Evolutionary conservation across 1,140 invertebrate genomes (phyloP).

Genomic region (Proales similis): DNA sequence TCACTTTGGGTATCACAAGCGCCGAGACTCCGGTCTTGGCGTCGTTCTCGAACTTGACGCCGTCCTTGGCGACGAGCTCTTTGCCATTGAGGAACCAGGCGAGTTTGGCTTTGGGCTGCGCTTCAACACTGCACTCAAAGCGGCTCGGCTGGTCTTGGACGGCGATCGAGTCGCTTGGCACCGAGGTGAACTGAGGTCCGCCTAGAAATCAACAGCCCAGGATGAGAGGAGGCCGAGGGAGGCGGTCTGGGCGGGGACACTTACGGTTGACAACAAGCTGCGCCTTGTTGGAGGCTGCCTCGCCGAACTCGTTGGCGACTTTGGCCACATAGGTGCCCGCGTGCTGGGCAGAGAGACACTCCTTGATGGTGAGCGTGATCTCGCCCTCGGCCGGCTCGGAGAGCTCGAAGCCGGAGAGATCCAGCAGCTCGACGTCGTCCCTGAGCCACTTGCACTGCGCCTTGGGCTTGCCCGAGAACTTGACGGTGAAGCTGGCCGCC

Average conservation of each 20-base stretch:
- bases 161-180: not conserved
- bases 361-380: not conserved
- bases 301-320: slow-evolving; percentile 30
- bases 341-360: not conserved
- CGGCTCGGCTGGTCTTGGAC: not conserved
- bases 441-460: slow-evolving; percentile 46
- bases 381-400: slow-evolving; percentile 1
- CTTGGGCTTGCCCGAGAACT: slow-evolving; percentile 39
- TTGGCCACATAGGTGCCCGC: slow-evolving; percentile 35
- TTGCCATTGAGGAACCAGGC: slow-evolving; percentile 78
- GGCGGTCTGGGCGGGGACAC: no score
- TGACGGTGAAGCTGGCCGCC: slow-evolving; percentile 39
- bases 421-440: slow-evolving; percentile 4
- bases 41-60: slow-evolving; percentile 9
- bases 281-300: slow-evolving; percentile 6
- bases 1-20: slow-evolving; percentile 5
- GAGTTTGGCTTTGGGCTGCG: slow-evolving; percentile 76
- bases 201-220: not conserved
- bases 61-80: slow-evolving; percentile 53
- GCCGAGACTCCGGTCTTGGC: not conserved
- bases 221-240: no score
- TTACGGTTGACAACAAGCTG: not conserved
- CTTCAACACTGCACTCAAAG: slow-evolving; percentile 84
- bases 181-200: not conserved
- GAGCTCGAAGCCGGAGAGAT: not conserved